Evolutionary conservation across 2,113 vertebrate species (phyloP).

Genomic region (Glaucidium brasilianum): DNA sequence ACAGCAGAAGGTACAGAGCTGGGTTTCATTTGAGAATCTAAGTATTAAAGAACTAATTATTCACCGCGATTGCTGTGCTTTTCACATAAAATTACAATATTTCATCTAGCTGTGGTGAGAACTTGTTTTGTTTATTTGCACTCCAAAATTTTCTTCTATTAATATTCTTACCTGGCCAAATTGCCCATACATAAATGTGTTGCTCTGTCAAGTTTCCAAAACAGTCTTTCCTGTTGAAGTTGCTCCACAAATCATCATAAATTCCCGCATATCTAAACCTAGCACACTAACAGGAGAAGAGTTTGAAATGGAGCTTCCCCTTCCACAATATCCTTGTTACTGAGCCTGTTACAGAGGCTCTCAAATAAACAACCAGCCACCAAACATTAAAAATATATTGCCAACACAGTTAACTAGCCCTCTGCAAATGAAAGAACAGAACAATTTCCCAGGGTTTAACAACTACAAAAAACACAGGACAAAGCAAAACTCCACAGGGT

Average conservation of each 20-base stretch:
- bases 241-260: not conserved
- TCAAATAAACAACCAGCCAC: too few relatives aligned
- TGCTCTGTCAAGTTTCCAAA: not conserved
- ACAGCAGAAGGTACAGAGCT: not conserved
- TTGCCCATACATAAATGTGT: not conserved
- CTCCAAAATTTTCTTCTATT: not conserved
- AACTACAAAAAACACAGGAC: too few relatives aligned
- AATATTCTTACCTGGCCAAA: not conserved
- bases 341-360: not conserved
- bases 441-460: too few relatives aligned
- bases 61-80: not conserved
- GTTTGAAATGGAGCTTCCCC: not conserved
- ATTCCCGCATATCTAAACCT: not conserved
- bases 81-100: not conserved
- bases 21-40: not conserved
- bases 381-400: too few relatives aligned
- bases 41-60: not conserved
- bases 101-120: not conserved
- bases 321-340: not conserved
- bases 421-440: too few relatives aligned
- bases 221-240: not conserved
- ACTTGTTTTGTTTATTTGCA: not conserved
- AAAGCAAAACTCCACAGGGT: too few relatives aligned
- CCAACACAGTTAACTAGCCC: too few relatives aligned
- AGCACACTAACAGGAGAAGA: not conserved